Evolutionary conservation across 2,113 vertebrate species (phyloP).

Genomic region (Azemiops feae): DNA sequence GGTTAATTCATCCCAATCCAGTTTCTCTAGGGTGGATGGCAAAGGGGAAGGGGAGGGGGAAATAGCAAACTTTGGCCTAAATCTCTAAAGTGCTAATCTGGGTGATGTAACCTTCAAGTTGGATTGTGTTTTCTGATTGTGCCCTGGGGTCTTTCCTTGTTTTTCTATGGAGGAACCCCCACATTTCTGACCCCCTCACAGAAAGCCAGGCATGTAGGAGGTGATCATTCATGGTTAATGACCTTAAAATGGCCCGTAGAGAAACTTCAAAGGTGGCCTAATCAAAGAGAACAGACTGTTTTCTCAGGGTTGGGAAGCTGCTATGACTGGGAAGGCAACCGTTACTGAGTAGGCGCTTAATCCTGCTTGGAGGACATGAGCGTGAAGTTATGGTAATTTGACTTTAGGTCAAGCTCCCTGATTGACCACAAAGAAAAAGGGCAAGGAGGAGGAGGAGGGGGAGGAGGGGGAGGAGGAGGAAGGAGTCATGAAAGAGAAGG

Average conservation of each 20-base stretch:
- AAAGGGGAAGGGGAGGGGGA: accelerated
- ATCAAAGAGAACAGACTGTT: accelerated
- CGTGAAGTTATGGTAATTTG: background rate
- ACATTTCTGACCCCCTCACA: background rate
- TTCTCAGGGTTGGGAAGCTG: background rate
- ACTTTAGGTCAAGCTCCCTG: background rate
- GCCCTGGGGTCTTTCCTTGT: background rate
- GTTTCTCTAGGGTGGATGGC: background rate
- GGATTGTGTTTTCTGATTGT: background rate
- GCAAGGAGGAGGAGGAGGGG: background rate
- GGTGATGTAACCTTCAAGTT: background rate
- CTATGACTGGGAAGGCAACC: too few relatives aligned
- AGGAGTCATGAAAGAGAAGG: slow-evolving; percentile 5
- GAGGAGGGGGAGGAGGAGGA: accelerated
- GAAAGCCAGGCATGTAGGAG: background rate
- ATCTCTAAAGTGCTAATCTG: background rate
- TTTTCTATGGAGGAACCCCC: background rate
- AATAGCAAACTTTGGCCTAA: background rate
- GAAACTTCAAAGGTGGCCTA: background rate
- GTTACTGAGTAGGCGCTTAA: background rate
- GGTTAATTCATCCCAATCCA: background rate
- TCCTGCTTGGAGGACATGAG: background rate
- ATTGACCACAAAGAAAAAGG: too few relatives aligned
- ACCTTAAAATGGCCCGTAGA: background rate
- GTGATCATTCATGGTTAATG: background rate